A percentile compares a stretch with the other conserved stretches of the same genome.
phyloP scores from a whole-genome alignment of 1,140 invertebrate species.

The Proctacanthus coquilletti region DNA sequence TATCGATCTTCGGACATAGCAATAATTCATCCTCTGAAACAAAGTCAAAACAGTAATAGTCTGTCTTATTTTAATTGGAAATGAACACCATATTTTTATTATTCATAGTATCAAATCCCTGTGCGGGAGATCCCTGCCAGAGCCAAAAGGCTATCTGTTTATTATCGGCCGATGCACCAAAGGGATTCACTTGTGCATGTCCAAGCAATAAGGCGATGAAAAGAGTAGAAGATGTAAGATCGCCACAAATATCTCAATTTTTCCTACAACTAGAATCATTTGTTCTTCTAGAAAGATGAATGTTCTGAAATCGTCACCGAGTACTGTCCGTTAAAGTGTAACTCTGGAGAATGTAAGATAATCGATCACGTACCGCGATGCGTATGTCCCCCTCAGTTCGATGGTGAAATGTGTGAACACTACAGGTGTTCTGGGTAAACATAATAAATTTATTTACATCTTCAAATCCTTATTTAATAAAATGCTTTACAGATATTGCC shows the following conservation, averaged over 20 bases:
- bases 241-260: constrained; percentile 8
- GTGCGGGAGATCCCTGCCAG: constrained; percentile 36
- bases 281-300: neutral
- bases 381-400: constrained; percentile 41
- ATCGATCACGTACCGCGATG: constrained; percentile 33
- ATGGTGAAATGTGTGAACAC: constrained; percentile 42
- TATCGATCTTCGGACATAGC: constrained; percentile 44
- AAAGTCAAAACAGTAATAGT: constrained; percentile 35
- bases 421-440: constrained; percentile 39
- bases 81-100: constrained; percentile 2
- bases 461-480: neutral
- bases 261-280: neutral
- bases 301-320: constrained; percentile 11
- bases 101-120: constrained; percentile 29
- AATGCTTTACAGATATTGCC: constrained; percentile 33
- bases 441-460: neutral
- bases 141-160: constrained; percentile 39
- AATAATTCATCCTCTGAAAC: constrained; percentile 50
- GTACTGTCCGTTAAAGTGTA: constrained; percentile 29
- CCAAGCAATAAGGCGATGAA: constrained; percentile 39
- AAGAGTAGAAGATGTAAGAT: constrained; percentile 7
- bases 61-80: neutral
- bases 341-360: constrained; percentile 39
- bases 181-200: constrained; percentile 43
- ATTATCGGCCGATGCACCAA: constrained; percentile 27